Base-by-base conservation (phyloP, 2,113 vertebrate genomes). In the Oophaga pumilio region DNA sequence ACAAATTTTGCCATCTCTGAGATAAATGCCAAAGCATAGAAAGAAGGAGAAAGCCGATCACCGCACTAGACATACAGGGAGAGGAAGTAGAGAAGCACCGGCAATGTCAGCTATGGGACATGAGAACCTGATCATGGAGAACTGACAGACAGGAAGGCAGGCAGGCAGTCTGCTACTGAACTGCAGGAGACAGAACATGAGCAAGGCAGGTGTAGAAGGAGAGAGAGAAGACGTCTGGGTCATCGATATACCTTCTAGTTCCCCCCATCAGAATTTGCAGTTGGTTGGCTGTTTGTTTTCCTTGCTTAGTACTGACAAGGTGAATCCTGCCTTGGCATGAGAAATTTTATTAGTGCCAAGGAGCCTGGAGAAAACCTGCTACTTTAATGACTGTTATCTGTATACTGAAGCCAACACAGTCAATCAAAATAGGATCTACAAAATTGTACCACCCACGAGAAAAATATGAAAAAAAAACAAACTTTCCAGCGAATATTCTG, bases 101-200 rank as follows among this genome's bases (percentile, higher is more conserved):
- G 20, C 73, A 76, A 76, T 86, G 84, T 86, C 74, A 66, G 14
- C 59, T 28, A 24, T 66, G 74, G 74, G 74, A 77, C 57, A 50
- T 9, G 49, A 50, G 57, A 76, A 33, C 33, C 26, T 77, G 53
- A 18, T 64, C 8, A 12, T 8, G 57, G 53, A 33, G 33, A 68
- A 18, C 13, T 50, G 59, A 50, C 20, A 18, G 56, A n/a, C 20
- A 82, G 15, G 20, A 7, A 28, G 50, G 11, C 24, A 18, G 15
- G 20, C 13, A 28, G 76, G 11, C 66, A 82, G 60, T 82, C 60
- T 52, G 7, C 60, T 26, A 64, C 0, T 18, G 43, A 82, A 62
- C 8, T 50, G 20, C 43, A 64, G 59, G 33, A 28, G 60, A 64
- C 24, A 59, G 53, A 56, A 26, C 28, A 49, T 22, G 28, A 81